Base-by-base conservation (phyloP, 2,113 vertebrate genomes). In the Nyctibius bracteatus region DNA sequence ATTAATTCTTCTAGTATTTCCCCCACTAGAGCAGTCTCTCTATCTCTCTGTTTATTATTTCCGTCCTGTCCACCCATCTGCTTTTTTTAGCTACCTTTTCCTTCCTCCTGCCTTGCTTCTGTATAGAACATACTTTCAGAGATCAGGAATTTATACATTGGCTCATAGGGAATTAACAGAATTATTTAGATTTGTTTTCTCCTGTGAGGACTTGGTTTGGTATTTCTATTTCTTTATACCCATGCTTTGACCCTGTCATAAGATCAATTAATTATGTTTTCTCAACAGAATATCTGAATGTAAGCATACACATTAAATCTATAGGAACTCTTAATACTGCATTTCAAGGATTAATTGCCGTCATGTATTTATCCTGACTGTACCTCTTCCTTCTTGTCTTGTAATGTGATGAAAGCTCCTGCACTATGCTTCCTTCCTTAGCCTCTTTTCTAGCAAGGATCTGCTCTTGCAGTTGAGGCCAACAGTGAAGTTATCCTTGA, bases 21-120 rank as follows among this genome's bases (percentile, higher is more conserved):
- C 11, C 67, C 28, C 15, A 55, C 9, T 51, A 86, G 11, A 87
- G 54, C 62, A 80, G 31, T 82, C 41, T 68, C 70, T 62, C 20
- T 41, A 12, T 25, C n/a, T 3, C 22, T 47, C 41, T 86, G 24
- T 73, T 81, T 90, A 84, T 95, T 92, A 80, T 87, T 97, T 97
- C 86, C 1, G 0, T 73, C 59, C 54, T 92, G 80, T 71, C 51
- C 27, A 70, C 31, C 51, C 54, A 75, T 77, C 61, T 94, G 58
- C 41, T 92, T 91, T 78, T 95, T 90, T 87, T 58, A 94, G 72
- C 71, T 70, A 51, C 62, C 39, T 94, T 92, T 96, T 97, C 84
- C 59, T 96, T 95, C 83, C 44, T 96, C 10, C 37, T 20, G 24
- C 61, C 44, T 89, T 68, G 33, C 90, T 95, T 90, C 82, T 89